Evolutionary conservation across 1,140 invertebrate species (phyloP).

Genomic region (Brachionus plicatilis): DNA sequence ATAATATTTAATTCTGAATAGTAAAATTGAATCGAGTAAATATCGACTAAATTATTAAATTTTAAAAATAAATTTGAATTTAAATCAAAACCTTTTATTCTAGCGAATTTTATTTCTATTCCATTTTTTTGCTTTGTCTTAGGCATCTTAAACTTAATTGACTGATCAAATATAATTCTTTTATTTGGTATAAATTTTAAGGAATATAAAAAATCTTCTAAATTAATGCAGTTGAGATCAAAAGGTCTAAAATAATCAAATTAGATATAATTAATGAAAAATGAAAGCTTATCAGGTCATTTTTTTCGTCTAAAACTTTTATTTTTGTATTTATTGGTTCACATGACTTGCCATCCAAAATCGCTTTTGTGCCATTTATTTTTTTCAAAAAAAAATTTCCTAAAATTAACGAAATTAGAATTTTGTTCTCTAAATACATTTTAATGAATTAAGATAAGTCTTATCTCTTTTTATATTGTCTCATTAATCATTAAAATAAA

Average conservation of each 20-base stretch:
- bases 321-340: background rate
- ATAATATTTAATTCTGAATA: no score
- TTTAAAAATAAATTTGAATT: background rate
- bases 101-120: background rate
- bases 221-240: background rate
- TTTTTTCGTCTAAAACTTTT: background rate
- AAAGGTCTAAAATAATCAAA: background rate
- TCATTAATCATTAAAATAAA: background rate
- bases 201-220: background rate
- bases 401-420: background rate
- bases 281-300: background rate
- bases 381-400: background rate
- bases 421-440: background rate
- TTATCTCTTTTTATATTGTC: background rate
- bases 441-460: background rate
- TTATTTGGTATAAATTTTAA: background rate
- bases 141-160: background rate
- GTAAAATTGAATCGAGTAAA: background rate
- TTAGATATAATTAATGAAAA: background rate
- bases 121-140: background rate
- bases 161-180: background rate
- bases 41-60: background rate
- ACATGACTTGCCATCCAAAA: background rate
- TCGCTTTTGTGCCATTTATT: background rate
- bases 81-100: background rate